Conservation (phyloP, 2,797 vertebrate species). For the Naso thynnoides region DNA sequence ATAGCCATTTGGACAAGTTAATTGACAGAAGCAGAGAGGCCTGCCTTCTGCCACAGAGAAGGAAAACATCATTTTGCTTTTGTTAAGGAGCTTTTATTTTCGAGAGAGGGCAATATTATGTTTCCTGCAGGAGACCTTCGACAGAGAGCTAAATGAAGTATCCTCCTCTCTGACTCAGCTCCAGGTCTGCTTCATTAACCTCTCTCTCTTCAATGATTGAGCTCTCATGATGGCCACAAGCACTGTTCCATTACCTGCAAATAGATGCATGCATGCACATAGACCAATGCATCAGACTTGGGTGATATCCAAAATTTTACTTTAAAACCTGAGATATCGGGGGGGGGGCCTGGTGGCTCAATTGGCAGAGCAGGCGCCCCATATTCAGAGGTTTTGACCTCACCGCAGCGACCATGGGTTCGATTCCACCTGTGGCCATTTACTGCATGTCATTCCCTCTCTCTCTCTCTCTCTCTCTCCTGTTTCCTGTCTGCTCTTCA, state of each 20-base stretch:
- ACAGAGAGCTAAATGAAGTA: slow-evolving; percentile 58
- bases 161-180: slow-evolving; percentile 63
- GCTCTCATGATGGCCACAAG: slow-evolving; percentile 33
- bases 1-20: slow-evolving; percentile 68
- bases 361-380: too few relatives aligned
- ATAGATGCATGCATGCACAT: neutral
- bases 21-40: slow-evolving; percentile 60
- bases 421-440: too few relatives aligned
- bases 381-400: too few relatives aligned
- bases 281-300: neutral
- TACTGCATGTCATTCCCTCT: too few relatives aligned
- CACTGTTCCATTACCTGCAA: neutral
- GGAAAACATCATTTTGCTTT: slow-evolving; percentile 65
- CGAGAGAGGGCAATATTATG: slow-evolving; percentile 42
- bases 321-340: too few relatives aligned
- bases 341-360: too few relatives aligned
- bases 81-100: slow-evolving; percentile 65
- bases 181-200: slow-evolving; percentile 63
- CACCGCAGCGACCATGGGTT: too few relatives aligned
- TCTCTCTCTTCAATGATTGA: slow-evolving; percentile 50
- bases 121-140: slow-evolving; percentile 62
- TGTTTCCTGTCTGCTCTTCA: too few relatives aligned
- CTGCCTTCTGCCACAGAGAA: slow-evolving; percentile 51
- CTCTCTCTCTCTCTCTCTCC: too few relatives aligned
- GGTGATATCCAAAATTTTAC: too few relatives aligned